Percentiles rank a stretch among this genome's conserved stretches.
These are phyloP conservation scores for Peromyscus aztecus DNA, from an alignment of 2,797 vertebrate genomes.

Conservation along the genomic window DNA sequence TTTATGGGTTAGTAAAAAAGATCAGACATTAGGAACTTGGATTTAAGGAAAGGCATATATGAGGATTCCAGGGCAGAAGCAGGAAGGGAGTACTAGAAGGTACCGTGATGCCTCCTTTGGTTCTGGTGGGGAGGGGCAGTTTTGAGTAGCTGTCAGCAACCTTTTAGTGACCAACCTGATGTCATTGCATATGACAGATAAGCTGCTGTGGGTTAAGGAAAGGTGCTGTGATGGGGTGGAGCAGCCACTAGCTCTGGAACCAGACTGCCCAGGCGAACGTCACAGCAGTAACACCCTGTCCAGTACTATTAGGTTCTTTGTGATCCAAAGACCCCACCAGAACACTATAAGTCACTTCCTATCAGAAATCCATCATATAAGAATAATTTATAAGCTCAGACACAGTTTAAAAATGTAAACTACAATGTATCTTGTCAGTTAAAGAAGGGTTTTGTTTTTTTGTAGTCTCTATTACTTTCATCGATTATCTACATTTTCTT, in stretches of 20 bases:
- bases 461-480: constrained; percentile 42
- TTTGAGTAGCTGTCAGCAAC: background rate
- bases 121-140: background rate
- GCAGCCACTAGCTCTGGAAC: background rate
- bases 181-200: background rate
- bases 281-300: background rate
- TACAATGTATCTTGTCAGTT: constrained; percentile 5
- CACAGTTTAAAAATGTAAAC: constrained; percentile 31
- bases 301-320: background rate
- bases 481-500: constrained; percentile 10
- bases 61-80: background rate
- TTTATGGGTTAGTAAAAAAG: background rate
- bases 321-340: background rate
- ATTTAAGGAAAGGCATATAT: background rate
- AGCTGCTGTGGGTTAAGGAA: background rate
- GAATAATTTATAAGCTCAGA: constrained; percentile 10
- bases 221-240: rapidly evolving
- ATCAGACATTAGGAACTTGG: background rate
- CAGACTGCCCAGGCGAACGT: background rate
- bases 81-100: background rate
- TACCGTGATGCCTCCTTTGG: background rate
- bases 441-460: background rate
- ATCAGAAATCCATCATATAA: background rate
- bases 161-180: background rate
- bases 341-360: background rate